Evolutionary conservation across 1,140 invertebrate species (phyloP), one percentile per base, ranked within the genome.

Genomic region (Antheraea mylitta): DNA sequence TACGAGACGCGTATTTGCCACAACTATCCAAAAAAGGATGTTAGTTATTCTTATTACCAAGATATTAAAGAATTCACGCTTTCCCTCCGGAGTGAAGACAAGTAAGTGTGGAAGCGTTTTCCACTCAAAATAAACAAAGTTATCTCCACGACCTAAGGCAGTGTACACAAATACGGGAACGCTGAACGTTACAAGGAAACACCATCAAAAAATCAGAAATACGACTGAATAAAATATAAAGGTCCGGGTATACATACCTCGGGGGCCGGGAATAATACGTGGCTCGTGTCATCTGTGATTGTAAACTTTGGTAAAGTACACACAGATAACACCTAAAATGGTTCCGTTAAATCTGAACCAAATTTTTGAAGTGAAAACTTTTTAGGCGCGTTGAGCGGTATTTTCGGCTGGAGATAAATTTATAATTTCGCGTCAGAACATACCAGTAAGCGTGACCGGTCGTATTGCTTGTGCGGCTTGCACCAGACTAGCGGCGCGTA

Each of bases 171-270:
- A 71, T 69, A 74, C 69, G 48, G 64, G 63, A 63, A 68, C 68
- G 67, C 67, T 72, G 48, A 71, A 16, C 58, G 72, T 42, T 71
- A 77, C 73, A 77, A 71, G 76, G 67, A 69, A 75, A 78, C 58
- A 68, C 76, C 71, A 78, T 78, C 70, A 78, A 78, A 78, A 75
- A 75, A 73, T 74, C 71, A 78, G 64, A 71, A 71, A 67, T 53
- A 64, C 19, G 68, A 42, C 58, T 77, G 75, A 77, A 77, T 77
- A 77, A 77, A 68, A 73, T 73, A 73, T 70, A 38, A 19, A 60
- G 68, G 70, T 72, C 66, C 70, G 58, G 42, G 48, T 61, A 38
- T 64, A 65, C 45, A 53, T 53, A 53, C 9, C 45, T 53, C 45
- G 45, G 16, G 45, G 45, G 38, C 38, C 38, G 38, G 7, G 11